A percentile compares a stretch with the other conserved stretches of the same genome.
Conservation (phyloP, 1,140 invertebrate genomes). For the Anoplolepis gracilipes region DNA sequence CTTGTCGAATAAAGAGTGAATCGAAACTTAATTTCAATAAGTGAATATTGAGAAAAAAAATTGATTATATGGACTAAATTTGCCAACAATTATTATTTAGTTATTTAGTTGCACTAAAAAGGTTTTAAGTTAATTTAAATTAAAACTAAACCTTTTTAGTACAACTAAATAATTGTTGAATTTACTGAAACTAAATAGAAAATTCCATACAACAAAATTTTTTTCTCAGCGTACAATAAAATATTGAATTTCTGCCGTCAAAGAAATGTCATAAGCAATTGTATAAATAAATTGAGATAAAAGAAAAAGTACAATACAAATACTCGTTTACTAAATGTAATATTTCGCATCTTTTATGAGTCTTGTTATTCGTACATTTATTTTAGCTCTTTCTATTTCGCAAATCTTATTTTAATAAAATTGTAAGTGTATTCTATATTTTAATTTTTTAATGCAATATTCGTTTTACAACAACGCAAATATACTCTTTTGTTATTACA, state of each 20-base stretch:
- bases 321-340: not conserved
- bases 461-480: not conserved
- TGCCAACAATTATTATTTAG: too few species aligned
- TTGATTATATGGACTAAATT: too few species aligned
- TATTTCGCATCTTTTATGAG: not conserved
- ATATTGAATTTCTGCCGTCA: constrained; percentile 23
- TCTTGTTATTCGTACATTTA: not conserved
- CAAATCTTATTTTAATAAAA: not conserved
- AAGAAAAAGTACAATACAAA: not conserved
- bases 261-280: not conserved
- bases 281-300: not conserved
- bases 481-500: not conserved
- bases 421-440: not conserved
- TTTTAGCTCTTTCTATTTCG: not conserved
- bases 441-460: not conserved
- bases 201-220: too few species aligned
- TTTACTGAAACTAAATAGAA: too few species aligned
- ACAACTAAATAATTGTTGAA: too few species aligned
- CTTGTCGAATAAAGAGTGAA: constrained; percentile 50
- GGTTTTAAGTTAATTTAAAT: too few species aligned
- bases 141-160: too few species aligned
- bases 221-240: too few species aligned
- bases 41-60: too few species aligned
- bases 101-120: too few species aligned
- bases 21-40: constrained; percentile 27